Evolutionary conservation across 2,797 vertebrate species (phyloP).

Genomic region (Trichosurus vulpecula): DNA sequence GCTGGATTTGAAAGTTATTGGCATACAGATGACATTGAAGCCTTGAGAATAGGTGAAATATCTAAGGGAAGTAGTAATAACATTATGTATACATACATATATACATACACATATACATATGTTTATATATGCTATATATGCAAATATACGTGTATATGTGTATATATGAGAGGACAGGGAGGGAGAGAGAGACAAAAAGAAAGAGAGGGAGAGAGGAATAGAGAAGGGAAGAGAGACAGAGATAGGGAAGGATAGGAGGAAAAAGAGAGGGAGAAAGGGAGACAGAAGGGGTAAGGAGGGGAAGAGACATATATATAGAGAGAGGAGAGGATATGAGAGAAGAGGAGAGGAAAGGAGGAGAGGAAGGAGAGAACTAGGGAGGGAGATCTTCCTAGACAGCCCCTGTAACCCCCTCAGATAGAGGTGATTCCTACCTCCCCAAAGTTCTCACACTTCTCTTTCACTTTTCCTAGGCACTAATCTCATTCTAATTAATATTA

Average conservation of each 20-base stretch:
- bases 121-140: not conserved
- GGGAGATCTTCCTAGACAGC: not conserved
- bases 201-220: not conserved
- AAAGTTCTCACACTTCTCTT: not conserved
- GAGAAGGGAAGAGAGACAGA: not conserved
- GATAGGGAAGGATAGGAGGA: not conserved
- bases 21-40: not conserved
- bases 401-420: not conserved
- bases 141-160: not conserved
- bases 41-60: not conserved
- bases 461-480: not conserved
- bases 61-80: not conserved
- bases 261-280: not conserved
- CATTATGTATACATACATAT: not conserved
- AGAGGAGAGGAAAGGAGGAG: not conserved
- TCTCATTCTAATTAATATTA: not conserved
- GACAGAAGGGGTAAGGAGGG: not conserved
- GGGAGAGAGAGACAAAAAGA: too few species aligned
- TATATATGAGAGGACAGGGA: not conserved
- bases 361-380: not conserved
- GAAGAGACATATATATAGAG: not conserved
- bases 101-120: not conserved
- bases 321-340: not conserved
- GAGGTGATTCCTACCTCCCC: not conserved
- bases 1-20: not conserved